Conservation (phyloP, 2,888 invertebrate species). For the Himalopsyche tibetana region DNA sequence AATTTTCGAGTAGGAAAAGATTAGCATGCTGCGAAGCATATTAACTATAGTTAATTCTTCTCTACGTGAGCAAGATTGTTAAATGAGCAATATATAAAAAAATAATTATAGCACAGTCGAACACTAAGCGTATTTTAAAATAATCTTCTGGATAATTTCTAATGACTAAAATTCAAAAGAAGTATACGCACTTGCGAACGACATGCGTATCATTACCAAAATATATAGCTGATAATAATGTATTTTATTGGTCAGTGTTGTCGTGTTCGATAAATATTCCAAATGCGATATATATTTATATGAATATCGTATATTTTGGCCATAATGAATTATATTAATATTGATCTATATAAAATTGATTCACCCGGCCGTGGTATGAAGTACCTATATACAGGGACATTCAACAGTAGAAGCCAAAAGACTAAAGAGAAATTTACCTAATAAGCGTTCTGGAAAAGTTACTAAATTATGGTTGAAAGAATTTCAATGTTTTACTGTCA, state of each 20-base stretch:
- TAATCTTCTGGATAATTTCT: neutral
- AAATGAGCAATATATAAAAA: conserved; percentile 5
- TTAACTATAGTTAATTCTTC: neutral
- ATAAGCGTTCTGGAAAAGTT: no score
- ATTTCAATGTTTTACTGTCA: no score
- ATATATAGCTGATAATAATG: neutral
- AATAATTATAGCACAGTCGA: neutral
- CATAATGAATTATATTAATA: neutral
- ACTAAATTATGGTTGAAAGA: no score
- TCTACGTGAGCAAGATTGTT: conserved; percentile 3
- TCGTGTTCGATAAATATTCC: neutral
- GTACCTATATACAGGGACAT: neutral
- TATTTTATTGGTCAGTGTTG: conserved; percentile 13
- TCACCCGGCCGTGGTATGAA: neutral
- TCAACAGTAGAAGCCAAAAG: no score
- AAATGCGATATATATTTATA: neutral
- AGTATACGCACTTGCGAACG: no score
- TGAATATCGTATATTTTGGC: neutral
- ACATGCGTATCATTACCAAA: neutral
- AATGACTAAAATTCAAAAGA: neutral
- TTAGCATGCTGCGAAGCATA: neutral
- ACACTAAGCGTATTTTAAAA: neutral
- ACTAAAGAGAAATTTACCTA: no score
- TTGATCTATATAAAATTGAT: neutral
- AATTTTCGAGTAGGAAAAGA: no score